These are phyloP conservation scores for Andrena fulva DNA, from an alignment of 2,888 invertebrate species.

Conservation along the genomic window DNA sequence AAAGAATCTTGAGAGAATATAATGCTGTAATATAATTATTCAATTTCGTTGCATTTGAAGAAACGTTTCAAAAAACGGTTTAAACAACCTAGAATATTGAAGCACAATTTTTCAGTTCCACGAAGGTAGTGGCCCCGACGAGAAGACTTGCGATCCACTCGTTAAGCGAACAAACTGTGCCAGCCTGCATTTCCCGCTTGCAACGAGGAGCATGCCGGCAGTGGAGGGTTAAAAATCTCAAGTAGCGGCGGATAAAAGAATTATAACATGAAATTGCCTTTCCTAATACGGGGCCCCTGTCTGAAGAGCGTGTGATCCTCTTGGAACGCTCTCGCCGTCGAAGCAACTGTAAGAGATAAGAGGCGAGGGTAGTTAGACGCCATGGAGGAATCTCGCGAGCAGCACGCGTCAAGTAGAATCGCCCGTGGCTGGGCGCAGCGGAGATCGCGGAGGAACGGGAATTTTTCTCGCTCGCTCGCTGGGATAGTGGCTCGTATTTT, in stretches of 20 bases:
- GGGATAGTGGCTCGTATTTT: constrained; percentile 49
- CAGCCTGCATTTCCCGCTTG: background rate
- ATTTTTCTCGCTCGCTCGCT: background rate
- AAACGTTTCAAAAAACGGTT: too few relatives aligned
- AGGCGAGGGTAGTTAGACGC: constrained; percentile 9
- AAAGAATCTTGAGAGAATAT: too few relatives aligned
- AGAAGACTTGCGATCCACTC: too few relatives aligned
- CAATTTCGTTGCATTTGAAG: too few relatives aligned
- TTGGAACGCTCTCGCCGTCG: constrained; percentile 16
- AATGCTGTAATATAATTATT: too few relatives aligned
- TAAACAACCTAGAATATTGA: too few relatives aligned
- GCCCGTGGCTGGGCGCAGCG: background rate
- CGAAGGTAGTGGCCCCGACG: too few relatives aligned
- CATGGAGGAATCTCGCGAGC: constrained; percentile 7
- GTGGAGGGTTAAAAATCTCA: background rate
- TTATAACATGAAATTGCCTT: constrained; percentile 39
- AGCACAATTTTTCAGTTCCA: too few relatives aligned
- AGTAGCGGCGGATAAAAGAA: constrained; percentile 43
- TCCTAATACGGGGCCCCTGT: constrained; percentile 7
- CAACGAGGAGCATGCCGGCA: background rate
- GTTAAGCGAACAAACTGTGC: constrained; percentile 12
- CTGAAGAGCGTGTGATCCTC: constrained; percentile 24
- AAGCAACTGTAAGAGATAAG: constrained; percentile 25
- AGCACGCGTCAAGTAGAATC: background rate
- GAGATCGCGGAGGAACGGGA: background rate